Evolutionary conservation across 2,888 invertebrate genomes (phyloP).

Genomic region (Hartigia nigra): DNA sequence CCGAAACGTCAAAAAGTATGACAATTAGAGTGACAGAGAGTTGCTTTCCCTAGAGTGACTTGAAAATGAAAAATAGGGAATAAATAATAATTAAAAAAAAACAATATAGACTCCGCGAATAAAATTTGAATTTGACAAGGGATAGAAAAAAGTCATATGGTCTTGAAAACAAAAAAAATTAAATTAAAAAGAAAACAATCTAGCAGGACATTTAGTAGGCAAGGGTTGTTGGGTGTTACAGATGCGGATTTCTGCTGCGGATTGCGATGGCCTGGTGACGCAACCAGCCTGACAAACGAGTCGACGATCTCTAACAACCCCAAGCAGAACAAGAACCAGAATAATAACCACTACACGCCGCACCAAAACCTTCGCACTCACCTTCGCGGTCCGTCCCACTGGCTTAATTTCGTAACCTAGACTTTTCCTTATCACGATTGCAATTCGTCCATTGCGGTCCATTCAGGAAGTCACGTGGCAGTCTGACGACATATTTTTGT

Average conservation of each 20-base stretch:
- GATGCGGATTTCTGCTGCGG: conserved; percentile 92
- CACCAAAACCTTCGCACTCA: conserved; percentile 65
- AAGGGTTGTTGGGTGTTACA: conserved; percentile 73
- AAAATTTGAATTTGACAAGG: neutral
- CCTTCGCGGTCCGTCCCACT: conserved; percentile 64
- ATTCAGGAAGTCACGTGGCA: neutral
- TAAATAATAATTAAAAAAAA: neutral
- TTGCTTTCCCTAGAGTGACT: neutral
- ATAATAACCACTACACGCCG: conserved; percentile 64
- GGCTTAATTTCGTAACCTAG: conserved; percentile 14
- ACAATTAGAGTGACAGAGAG: neutral
- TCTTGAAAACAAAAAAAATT: too few species aligned
- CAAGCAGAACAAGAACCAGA: conserved; percentile 60
- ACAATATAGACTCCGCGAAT: neutral
- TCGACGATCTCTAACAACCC: conserved; percentile 55
- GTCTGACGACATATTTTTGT: neutral
- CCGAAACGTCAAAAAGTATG: neutral
- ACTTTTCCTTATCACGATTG: neutral
- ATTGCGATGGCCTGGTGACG: conserved; percentile 82
- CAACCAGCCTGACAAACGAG: conserved; percentile 65
- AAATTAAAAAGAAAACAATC: conserved; percentile 3
- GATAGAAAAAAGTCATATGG: conserved; percentile 8
- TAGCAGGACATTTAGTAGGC: conserved; percentile 31
- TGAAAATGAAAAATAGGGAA: neutral
- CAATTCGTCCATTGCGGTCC: neutral